Base-by-base conservation (phyloP, 1,140 invertebrate genomes). In the Limonius californicus region DNA sequence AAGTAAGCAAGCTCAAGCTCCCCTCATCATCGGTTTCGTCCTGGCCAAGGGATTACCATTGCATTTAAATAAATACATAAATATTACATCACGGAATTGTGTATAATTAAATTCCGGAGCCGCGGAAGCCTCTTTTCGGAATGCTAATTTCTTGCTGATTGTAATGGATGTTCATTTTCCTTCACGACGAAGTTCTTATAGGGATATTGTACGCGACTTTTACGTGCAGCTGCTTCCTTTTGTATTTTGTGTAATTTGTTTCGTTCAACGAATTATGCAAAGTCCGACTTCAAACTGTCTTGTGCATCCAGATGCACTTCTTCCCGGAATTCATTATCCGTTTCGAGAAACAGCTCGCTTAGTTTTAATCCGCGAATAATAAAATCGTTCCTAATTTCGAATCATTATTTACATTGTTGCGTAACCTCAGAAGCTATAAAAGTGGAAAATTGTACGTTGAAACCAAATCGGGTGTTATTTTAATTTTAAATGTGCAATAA, bases 11-110 rank as follows among this genome's bases (percentile, higher is more conserved):
- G 23, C 63, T 35, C 18, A 35, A 55, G 23, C 39, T 14, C 35
- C 42, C 67, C 58, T 63, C 64, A 53, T 61, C 58, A 64, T 63
- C 61, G 65, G 63, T 61, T 64, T 68, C 62, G 64, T 57, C 63
- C 54, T 59, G 64, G 61, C 66, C 62, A 42, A 64, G 62, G 73
- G 70, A 75, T 75, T 75, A 76, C 75, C 75, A 76, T 75, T 70
- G 69, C 72, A 76, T 76, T 75, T 76, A 75, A 76, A 76, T 76
- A 76, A 76, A 76, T 76, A 76, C 75, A 76, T 76, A 76, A 76
- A 76, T 76, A 76, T 76, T 72, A 76, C 74, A 76, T 76, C 74
- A 70, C 69, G 64, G 70, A 74, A 74, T 70, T 74, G 72, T 75
- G 73, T 76, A 74, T 76, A 76, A 76, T 76, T 76, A 74, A 75